Evolutionary conservation across 2,113 vertebrate genomes (phyloP).

Genomic region (Zosterops borbonicus): DNA sequence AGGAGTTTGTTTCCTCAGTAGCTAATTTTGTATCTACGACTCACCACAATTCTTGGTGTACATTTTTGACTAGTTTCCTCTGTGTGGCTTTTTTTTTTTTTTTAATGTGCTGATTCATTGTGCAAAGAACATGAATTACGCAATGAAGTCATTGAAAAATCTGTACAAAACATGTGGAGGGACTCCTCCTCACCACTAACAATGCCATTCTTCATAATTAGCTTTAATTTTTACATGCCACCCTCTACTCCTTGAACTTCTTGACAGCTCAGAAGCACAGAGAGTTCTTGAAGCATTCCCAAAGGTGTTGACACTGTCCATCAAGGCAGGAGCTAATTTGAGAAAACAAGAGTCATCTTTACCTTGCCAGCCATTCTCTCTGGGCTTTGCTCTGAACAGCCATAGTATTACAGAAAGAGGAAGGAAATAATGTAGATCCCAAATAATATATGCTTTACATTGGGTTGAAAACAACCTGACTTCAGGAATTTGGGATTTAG

Average conservation of each 20-base stretch:
- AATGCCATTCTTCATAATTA: not conserved
- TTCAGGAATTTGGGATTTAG: not conserved
- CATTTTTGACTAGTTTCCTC: not conserved
- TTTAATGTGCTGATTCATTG: not conserved
- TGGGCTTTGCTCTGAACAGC: not conserved
- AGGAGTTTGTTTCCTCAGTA: not conserved
- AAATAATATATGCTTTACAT: not conserved
- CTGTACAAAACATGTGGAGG: not conserved
- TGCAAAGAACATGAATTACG: not conserved
- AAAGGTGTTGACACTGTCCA: not conserved
- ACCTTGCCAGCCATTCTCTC: not conserved
- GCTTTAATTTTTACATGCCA: constrained; percentile 2
- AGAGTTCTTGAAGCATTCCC: not conserved
- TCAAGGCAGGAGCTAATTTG: not conserved
- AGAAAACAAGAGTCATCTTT: not conserved
- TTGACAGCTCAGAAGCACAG: not conserved
- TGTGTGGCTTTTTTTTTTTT: not conserved
- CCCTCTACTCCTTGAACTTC: not conserved
- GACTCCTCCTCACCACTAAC: not conserved
- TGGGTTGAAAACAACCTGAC: not conserved
- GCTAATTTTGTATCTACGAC: not conserved
- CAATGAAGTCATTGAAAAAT: not conserved
- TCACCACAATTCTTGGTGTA: not conserved
- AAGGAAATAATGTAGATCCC: not conserved
- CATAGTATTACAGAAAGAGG: not conserved